phyloP scores from a whole-genome alignment of 2,888 invertebrate species.

The Acronicta aceris region DNA sequence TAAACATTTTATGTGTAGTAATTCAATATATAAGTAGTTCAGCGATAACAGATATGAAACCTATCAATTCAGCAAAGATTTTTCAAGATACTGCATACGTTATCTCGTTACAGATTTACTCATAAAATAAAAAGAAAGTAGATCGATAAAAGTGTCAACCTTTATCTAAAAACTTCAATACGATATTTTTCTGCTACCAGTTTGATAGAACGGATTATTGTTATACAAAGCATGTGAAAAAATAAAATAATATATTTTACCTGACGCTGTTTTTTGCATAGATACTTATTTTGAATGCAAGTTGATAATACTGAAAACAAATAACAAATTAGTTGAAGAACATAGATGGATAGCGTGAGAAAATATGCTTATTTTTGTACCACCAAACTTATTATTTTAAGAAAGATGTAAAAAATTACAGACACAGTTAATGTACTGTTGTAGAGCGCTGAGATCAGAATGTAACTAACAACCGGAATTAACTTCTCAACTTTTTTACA shows the following conservation, averaged over 20 bases:
- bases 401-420: no score
- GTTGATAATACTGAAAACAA: no score
- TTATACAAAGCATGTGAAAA: conserved; percentile 16
- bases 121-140: conserved; percentile 18
- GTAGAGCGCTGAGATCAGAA: no score
- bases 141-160: not conserved
- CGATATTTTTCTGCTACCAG: not conserved
- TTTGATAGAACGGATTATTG: not conserved
- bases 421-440: no score
- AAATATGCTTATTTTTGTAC: no score
- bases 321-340: conserved; percentile 33
- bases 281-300: no score
- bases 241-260: conserved; percentile 28
- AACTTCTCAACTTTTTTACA: no score
- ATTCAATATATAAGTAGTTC: no score
- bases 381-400: no score
- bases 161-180: not conserved
- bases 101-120: not conserved
- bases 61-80: not conserved
- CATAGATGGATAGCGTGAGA: conserved; percentile 25
- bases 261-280: conserved; percentile 7
- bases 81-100: not conserved
- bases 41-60: not conserved
- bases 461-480: no score
- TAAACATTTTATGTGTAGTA: not conserved